Conservation (phyloP, 2,113 vertebrate species). For the Camelus bactrianus region DNA sequence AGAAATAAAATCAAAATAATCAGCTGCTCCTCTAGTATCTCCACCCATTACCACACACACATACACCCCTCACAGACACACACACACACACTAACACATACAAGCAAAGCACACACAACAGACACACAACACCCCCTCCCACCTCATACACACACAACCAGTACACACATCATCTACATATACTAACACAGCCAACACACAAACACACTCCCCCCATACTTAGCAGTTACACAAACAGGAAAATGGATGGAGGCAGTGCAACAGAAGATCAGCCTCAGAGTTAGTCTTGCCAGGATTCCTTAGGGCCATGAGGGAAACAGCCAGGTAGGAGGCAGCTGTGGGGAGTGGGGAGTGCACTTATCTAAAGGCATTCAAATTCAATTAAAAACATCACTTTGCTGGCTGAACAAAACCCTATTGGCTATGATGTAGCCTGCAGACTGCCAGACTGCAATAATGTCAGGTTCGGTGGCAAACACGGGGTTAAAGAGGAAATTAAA, state of each 20-base stretch:
- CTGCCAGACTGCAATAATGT: not conserved
- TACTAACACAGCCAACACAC: not conserved
- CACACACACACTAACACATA: not conserved
- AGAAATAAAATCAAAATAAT: not conserved
- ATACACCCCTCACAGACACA: not conserved
- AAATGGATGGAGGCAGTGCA: not conserved
- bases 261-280: not conserved
- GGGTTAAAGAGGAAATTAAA: not conserved
- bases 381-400: not conserved
- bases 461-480: not conserved
- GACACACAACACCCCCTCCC: not conserved
- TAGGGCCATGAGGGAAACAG: not conserved
- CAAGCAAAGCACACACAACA: not conserved
- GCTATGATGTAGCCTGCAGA: not conserved
- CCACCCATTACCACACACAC: no score
- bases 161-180: not conserved
- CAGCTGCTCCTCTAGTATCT: not conserved
- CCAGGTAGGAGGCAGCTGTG: not conserved
- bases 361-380: slow-evolving; percentile 17
- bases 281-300: not conserved
- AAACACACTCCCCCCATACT: not conserved
- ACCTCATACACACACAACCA: not conserved
- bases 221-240: not conserved
- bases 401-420: not conserved
- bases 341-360: not conserved